These are phyloP conservation scores for Drosophila orena DNA, from an alignment of 1,140 invertebrate species.

Conservation along the genomic window DNA sequence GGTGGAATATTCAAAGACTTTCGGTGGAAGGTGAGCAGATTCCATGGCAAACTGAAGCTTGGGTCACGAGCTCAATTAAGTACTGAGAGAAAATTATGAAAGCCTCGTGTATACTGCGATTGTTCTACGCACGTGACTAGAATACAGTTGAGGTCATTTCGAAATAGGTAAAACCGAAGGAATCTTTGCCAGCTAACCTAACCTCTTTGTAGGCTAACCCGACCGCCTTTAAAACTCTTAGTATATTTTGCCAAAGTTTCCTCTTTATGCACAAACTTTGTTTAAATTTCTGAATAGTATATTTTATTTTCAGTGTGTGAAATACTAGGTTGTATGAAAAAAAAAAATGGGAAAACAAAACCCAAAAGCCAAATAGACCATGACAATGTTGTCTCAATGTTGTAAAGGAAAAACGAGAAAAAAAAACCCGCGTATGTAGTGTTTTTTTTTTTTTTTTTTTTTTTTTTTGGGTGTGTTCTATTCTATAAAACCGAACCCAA, in stretches of 20 bases:
- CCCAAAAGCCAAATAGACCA: conserved; percentile 78
- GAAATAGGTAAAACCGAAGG: neutral
- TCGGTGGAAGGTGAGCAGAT: conserved; percentile 9
- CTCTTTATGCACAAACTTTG: neutral
- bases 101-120: neutral
- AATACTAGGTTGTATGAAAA: conserved; percentile 4
- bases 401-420: conserved; percentile 40
- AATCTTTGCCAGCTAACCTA: neutral
- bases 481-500: conserved; percentile 27
- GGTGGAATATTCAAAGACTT: neutral
- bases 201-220: neutral
- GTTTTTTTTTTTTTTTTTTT: conserved; percentile 27
- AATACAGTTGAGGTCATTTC: too few relatives aligned
- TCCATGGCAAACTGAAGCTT: conserved; percentile 3
- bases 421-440: conserved; percentile 11
- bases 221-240: neutral
- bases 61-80: conserved; percentile 13
- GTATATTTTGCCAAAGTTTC: neutral
- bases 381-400: conserved; percentile 62
- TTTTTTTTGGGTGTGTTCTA: conserved; percentile 39
- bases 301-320: conserved; percentile 4
- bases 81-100: conserved; percentile 4
- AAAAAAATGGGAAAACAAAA: conserved; percentile 41
- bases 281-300: neutral
- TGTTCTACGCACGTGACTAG: too few relatives aligned